phyloP scores from a whole-genome alignment of 2,888 invertebrate genomes.

The Callyntrura sp. region DNA sequence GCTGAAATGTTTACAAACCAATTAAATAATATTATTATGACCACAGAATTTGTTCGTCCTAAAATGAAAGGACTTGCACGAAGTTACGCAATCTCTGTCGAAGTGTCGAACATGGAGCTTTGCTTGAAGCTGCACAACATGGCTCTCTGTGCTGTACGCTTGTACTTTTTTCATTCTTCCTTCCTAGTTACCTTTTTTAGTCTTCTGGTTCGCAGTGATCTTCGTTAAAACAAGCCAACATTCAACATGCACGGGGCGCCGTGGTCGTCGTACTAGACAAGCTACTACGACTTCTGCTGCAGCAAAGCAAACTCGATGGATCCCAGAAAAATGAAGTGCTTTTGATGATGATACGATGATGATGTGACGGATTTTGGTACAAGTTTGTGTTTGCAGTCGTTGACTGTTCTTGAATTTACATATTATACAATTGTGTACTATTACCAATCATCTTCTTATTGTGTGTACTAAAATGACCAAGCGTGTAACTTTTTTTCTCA shows the following conservation, averaged over 20 bases:
- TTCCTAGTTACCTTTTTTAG: constrained; percentile 58
- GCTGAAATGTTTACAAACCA: constrained; percentile 48
- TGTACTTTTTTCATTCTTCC: constrained; percentile 53
- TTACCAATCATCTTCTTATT: constrained; percentile 17
- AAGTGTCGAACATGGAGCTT: neutral
- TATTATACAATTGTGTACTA: constrained; percentile 33
- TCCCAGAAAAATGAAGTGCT: neutral
- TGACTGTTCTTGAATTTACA: constrained; percentile 70
- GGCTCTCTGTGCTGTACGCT: neutral
- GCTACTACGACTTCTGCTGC: too few relatives aligned
- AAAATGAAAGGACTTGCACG: constrained; percentile 42
- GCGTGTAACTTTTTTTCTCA: constrained; percentile 31
- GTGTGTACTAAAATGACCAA: constrained; percentile 27
- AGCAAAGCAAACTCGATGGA: neutral
- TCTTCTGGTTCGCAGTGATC: constrained; percentile 26
- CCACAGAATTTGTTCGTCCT: constrained; percentile 36
- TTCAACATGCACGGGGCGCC: neutral
- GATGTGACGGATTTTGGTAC: constrained; percentile 25
- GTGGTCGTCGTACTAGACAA: neutral
- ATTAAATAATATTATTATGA: constrained; percentile 41
- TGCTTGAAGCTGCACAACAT: neutral
- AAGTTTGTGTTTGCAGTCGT: constrained; percentile 29
- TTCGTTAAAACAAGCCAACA: constrained; percentile 31
- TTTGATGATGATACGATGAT: neutral
- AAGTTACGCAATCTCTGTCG: constrained; percentile 24